Evolutionary conservation across 1,140 invertebrate species (phyloP).

Genomic region (Acromyrmex heyeri): DNA sequence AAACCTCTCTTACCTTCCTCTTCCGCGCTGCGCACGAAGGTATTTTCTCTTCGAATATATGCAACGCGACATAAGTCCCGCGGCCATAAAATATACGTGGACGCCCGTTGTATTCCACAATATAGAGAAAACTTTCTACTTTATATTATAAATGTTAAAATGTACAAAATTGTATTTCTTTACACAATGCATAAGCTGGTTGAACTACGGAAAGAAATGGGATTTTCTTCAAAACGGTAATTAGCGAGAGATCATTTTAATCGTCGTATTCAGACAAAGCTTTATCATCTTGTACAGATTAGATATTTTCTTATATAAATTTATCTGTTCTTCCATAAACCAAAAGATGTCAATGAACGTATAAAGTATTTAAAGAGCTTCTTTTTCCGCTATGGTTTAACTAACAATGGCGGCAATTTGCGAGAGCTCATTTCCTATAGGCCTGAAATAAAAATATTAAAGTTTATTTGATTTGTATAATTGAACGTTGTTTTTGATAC

Average conservation of each 20-base stretch:
- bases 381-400: too few relatives aligned
- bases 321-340: background rate
- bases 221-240: background rate
- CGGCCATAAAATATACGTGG: background rate
- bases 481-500: too few relatives aligned
- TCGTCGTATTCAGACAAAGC: background rate
- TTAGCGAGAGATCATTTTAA: background rate
- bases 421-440: too few relatives aligned
- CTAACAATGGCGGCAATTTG: too few relatives aligned
- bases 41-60: conserved; percentile 11
- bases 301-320: background rate
- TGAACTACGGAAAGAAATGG: background rate
- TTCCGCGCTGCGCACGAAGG: conserved; percentile 28
- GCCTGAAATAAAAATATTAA: too few relatives aligned
- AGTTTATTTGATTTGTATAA: too few relatives aligned
- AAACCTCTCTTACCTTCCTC: conserved; percentile 62
- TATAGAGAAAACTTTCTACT: background rate
- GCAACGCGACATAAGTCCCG: background rate
- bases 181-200: background rate
- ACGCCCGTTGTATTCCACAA: background rate
- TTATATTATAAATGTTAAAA: conserved; percentile 23
- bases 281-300: background rate
- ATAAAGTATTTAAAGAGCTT: background rate
- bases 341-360: background rate
- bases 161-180: too few relatives aligned